phyloP scores from a whole-genome alignment of 2,888 invertebrate genomes.

The Globia sparganii region DNA sequence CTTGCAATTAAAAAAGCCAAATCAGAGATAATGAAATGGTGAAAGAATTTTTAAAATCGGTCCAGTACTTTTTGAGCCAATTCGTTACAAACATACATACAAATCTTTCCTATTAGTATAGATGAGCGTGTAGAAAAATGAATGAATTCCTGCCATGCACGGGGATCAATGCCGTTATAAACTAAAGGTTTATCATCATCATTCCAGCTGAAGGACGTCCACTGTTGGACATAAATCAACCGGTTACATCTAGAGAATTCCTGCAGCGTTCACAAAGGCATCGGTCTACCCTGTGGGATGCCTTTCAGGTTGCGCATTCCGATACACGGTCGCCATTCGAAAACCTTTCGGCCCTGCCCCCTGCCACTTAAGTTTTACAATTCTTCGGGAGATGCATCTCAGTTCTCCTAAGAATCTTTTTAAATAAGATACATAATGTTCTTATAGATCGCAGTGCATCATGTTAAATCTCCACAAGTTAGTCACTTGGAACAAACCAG shows the following conservation, averaged over 20 bases:
- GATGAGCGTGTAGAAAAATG: background rate
- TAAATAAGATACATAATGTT: background rate
- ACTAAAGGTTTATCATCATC: background rate
- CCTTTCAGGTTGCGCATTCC: background rate
- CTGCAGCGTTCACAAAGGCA: background rate
- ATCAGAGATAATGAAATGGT: too few species aligned
- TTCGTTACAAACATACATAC: too few species aligned
- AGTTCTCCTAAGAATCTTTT: background rate
- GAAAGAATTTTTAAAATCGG: too few species aligned
- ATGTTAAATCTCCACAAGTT: background rate
- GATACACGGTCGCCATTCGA: background rate
- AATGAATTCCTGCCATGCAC: background rate
- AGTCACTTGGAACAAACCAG: constrained; percentile 30
- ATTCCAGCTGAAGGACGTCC: background rate
- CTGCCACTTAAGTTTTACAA: background rate
- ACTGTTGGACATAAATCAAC: background rate
- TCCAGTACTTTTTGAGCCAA: too few species aligned
- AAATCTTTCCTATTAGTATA: too few species aligned
- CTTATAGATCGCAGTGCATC: background rate
- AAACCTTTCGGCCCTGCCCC: background rate
- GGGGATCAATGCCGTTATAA: background rate
- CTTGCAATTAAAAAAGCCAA: too few species aligned
- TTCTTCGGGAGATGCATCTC: background rate
- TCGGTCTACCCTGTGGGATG: background rate
- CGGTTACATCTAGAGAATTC: background rate